These are phyloP conservation scores for Calosoma granatense DNA, from an alignment of 1,140 invertebrate species.

Conservation along the genomic window DNA sequence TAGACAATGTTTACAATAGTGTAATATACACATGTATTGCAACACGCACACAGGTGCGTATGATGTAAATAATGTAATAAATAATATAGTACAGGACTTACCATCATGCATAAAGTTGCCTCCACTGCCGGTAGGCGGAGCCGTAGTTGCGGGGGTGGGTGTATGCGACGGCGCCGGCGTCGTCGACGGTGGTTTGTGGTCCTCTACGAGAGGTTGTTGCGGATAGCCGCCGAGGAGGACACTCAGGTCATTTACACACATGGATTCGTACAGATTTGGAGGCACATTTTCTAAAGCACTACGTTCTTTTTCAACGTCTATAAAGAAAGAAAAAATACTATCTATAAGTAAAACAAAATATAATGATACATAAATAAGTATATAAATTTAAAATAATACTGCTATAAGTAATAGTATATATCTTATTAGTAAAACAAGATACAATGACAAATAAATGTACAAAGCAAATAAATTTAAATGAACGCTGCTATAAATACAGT, in stretches of 20 bases:
- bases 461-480: too few species aligned
- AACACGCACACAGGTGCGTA: too few species aligned
- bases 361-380: too few species aligned
- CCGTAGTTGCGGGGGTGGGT: conserved; percentile 30
- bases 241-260: conserved; percentile 67
- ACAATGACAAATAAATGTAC: too few species aligned
- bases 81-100: conserved; percentile 21
- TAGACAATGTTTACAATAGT: too few species aligned
- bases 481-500: too few species aligned
- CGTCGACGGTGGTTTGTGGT: conserved; percentile 31
- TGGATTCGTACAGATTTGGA: conserved; percentile 60
- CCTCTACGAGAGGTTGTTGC: conserved; percentile 20
- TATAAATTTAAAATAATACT: too few species aligned
- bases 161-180: conserved; percentile 35
- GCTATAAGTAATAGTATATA: too few species aligned
- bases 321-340: conserved; percentile 31
- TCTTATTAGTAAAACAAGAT: too few species aligned
- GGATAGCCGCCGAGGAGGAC: conserved; percentile 53
- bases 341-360: conserved; percentile 19
- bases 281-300: conserved; percentile 52
- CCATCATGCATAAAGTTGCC: conserved; percentile 33
- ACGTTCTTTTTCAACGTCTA: conserved; percentile 59
- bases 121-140: conserved; percentile 31
- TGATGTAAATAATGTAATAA: neutral
- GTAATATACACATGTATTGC: too few species aligned